Conservation (phyloP, 1,140 invertebrate genomes). For the Eriocheir sinensis region DNA sequence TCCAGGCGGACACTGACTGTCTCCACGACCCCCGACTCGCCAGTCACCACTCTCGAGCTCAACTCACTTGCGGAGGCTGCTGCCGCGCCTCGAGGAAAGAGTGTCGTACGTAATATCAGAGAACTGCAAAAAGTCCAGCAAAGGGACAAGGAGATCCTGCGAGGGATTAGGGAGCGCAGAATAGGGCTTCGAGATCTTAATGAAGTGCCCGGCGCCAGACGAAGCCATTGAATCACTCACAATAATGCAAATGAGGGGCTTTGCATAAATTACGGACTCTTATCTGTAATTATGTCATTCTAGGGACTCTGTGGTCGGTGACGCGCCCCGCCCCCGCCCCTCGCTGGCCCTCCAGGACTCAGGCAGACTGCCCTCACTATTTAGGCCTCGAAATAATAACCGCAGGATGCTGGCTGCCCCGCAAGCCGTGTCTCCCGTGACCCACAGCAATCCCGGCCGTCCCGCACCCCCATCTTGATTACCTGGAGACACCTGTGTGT, state of each 20-base stretch:
- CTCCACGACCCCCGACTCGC: no score
- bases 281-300: conserved; percentile 26
- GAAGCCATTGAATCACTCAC: neutral
- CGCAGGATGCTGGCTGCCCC: neutral
- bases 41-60: no score
- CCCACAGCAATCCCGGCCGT: neutral
- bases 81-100: neutral
- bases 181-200: neutral
- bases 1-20: neutral
- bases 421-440: neutral
- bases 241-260: neutral
- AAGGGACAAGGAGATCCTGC: neutral
- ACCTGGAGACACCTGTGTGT: neutral
- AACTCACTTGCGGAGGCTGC: neutral
- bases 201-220: neutral
- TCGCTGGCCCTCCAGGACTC: neutral
- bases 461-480: neutral
- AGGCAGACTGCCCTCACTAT: neutral
- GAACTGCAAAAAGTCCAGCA: neutral
- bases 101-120: no score
- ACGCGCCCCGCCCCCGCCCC: neutral
- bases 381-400: neutral
- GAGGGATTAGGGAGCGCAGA: neutral
- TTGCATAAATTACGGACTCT: neutral
- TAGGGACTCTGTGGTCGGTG: neutral